phyloP scores from a whole-genome alignment of 2,888 invertebrate genomes.

The Maniola hyperantus region DNA sequence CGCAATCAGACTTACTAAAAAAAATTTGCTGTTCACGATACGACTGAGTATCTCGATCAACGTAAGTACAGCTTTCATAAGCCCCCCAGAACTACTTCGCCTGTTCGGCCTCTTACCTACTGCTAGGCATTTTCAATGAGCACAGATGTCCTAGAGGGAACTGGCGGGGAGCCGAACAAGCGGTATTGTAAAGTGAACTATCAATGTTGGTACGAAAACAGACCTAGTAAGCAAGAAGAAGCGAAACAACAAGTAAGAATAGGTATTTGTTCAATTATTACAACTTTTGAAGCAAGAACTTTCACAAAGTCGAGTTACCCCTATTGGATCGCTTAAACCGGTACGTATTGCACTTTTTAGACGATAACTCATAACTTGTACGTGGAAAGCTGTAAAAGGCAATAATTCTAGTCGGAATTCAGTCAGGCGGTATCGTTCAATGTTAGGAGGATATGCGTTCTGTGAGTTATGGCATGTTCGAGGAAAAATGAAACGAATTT shows the following conservation, averaged over 20 bases:
- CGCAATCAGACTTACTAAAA: too few species aligned
- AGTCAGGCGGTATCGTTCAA: conserved; percentile 6
- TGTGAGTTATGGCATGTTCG: conserved; percentile 11
- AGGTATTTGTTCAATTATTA: too few species aligned
- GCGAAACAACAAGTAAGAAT: too few species aligned
- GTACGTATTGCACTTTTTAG: conserved; percentile 5
- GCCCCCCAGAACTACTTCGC: too few species aligned
- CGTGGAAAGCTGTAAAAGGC: conserved; percentile 14
- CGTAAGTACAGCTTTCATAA: too few species aligned
- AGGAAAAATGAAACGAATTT: conserved; percentile 8
- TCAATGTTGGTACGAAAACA: background rate
- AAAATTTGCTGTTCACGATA: too few species aligned
- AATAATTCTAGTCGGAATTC: conserved; percentile 18
- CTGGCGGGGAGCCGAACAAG: too few species aligned
- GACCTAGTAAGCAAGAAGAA: background rate
- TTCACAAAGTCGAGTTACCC: background rate
- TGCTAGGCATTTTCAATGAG: too few species aligned
- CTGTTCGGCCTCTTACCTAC: too few species aligned
- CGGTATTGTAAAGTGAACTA: too few species aligned
- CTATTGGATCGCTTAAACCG: conserved; percentile 1
- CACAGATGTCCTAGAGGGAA: too few species aligned
- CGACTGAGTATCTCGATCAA: too few species aligned
- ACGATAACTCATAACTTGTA: conserved; percentile 8
- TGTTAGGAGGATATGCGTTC: conserved; percentile 9
- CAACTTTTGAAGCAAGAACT: background rate